Base-by-base conservation (phyloP, 2,797 vertebrate species). In the Sphaeramia orbicularis region DNA sequence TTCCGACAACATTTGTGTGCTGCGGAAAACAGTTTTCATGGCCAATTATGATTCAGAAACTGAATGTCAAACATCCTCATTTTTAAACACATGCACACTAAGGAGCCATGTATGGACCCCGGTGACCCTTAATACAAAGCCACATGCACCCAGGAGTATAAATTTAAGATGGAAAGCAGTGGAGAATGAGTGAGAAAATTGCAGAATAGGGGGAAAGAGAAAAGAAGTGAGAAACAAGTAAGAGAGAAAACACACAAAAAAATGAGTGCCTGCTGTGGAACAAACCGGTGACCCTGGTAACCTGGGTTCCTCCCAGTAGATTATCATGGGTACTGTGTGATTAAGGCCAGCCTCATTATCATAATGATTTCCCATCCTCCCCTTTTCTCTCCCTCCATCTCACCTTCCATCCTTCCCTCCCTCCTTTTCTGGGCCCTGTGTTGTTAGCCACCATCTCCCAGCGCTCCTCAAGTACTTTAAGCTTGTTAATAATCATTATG, bases 401-500 rank as follows among this genome's bases (percentile, higher is more conserved):
- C 51, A 42, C 88, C 76, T 84, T 87, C 85, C 80, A 81, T 90
- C 85, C 43, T 68, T 85, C 84, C 70, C 74, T 79, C 84, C 73
- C 84, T 83, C 81, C 52, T 74, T 88, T 70, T 59, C 65, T 80
- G 69, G 82, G 92, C 79, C 81, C 91, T 81, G 91, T 91, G 91
- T 94, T 95, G 95, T 95, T 95, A 96, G 94, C 94, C 93, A 91
- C 94, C 93, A 95, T 91, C 95, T 98, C 97, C 96, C 97, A 94
- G 92, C 93, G 95, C 95, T 96, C 95, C 95, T 96, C 92, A 75
- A 94, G 91, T 93, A 92, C 93, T 95, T 95, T 94, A 96, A 96
- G 95, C 96, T 96, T 96, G 96, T 97, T 99, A 98, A 98, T 98
- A 98, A 98, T 96, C 96, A 97, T 97, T 98, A 97, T 95, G 93